Evolutionary conservation across 2,113 vertebrate genomes (phyloP), one percentile per base, ranked within the genome.

Genomic region (Megaceryle maxima): DNA sequence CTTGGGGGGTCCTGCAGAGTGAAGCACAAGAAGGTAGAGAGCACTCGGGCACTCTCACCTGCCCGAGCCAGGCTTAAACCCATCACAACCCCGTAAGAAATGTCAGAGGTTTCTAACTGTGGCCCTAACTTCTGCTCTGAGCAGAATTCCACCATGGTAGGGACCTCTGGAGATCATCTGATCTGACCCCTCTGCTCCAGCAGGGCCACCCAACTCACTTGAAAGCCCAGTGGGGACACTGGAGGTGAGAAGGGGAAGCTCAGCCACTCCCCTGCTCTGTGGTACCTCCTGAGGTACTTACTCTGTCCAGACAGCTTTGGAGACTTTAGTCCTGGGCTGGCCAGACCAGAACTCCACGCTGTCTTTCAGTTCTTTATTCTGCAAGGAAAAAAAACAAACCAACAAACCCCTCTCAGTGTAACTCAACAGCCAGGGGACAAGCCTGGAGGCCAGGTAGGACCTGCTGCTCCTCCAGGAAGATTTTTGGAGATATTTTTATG

Each of bases 301-400:
- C 98, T 88, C 94, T 46, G 96, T 94, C 19, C 66, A 82, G 29
- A 95, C 75, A 17, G 79, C 94, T 92, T 95, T 97, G 5, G 97
- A 98, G 7, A 62, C 76, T 41, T 77, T 96, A 4, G 24, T 55
- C 53, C 68, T 93, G 25, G 83, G 55, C 16, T 85, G 91, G 29
- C 92, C 79, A 9, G 96, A 94, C 75, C 94, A 94, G n/a, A 95
- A 51, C 4, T 97, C 90, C 73, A 98, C 96, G 78, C 89, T 96
- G 39, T 66, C 80, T 85, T 98, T 98, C 46, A 98, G 87, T 63
- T 98, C 97, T 92, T 97, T 97, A 91, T 98, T 98, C 98, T 98
- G 83, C 57, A 95, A 90, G 25, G 50, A 12, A 57, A 85, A 85
- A 60, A 67, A 24, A 8, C 39, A 56, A 15, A 28, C 3, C 5